Percentiles rank a stretch among this genome's conserved stretches.
Evolutionary conservation across 1,140 invertebrate species (phyloP).

Genomic region (Battus philenor): DNA sequence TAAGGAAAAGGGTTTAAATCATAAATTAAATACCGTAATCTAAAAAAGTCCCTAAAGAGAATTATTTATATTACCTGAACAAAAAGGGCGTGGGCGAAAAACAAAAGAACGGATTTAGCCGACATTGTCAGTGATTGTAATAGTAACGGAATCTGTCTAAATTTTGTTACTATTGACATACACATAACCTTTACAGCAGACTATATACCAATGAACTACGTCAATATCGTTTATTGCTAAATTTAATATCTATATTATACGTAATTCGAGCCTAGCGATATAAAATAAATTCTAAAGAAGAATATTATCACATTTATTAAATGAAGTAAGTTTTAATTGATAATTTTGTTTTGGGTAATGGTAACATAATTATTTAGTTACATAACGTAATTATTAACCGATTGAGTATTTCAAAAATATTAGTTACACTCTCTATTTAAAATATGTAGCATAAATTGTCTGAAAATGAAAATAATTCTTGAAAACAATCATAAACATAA

Average conservation of each 20-base stretch:
- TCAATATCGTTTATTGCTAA: not conserved
- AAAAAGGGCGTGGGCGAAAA: slow-evolving; percentile 31
- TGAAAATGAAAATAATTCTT: too few relatives aligned
- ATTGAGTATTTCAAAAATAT: too few relatives aligned
- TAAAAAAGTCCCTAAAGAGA: not conserved
- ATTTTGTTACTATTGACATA: not conserved
- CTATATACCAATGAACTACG: not conserved
- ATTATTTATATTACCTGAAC: slow-evolving; percentile 28
- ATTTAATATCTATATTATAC: not conserved
- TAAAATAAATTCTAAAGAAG: too few relatives aligned
- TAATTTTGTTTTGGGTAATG: too few relatives aligned
- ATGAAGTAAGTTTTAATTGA: too few relatives aligned
- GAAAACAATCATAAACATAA: too few relatives aligned
- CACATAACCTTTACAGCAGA: slow-evolving; percentile 1
- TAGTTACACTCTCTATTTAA: too few relatives aligned
- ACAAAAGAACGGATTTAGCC: slow-evolving; percentile 23
- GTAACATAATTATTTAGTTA: too few relatives aligned
- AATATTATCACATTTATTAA: too few relatives aligned
- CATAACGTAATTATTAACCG: too few relatives aligned
- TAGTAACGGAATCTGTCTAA: not conserved
- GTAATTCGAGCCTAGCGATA: too few relatives aligned
- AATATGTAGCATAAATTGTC: too few relatives aligned
- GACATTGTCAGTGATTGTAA: slow-evolving; percentile 20
- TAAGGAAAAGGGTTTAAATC: not conserved
- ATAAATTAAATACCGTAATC: not conserved